Evolutionary conservation across 2,888 invertebrate genomes (phyloP).

Genomic region (Drosophila buzzatii): DNA sequence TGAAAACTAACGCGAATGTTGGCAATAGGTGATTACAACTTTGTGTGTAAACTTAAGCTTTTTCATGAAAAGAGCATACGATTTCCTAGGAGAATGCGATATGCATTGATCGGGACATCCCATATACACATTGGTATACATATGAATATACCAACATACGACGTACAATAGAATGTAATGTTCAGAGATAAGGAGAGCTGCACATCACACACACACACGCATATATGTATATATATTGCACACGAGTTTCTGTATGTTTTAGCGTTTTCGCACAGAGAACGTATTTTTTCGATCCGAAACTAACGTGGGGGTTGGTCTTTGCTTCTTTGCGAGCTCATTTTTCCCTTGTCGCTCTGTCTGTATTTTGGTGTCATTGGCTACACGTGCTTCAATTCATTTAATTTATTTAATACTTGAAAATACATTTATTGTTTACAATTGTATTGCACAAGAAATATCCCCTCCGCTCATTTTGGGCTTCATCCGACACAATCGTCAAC

Average conservation of each 20-base stretch:
- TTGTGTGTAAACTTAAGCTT: not conserved
- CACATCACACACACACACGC: not conserved
- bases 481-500: constrained; percentile 20
- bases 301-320: constrained; percentile 75
- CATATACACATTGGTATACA: not conserved
- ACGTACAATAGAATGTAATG: not conserved
- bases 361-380: constrained; percentile 76
- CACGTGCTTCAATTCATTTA: constrained; percentile 79
- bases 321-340: constrained; percentile 9
- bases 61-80: not conserved
- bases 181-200: not conserved
- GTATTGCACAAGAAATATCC: constrained; percentile 47
- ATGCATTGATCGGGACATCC: not conserved
- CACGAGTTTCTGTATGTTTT: not conserved
- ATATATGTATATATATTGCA: not conserved
- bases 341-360: constrained; percentile 20
- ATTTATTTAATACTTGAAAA: constrained; percentile 82
- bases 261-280: constrained; percentile 5
- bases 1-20: constrained; percentile 8
- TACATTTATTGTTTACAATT: constrained; percentile 70
- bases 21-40: constrained; percentile 6
- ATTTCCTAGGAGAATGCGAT: not conserved
- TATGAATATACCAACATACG: not conserved
- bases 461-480: constrained; percentile 15
- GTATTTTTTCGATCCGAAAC: constrained; percentile 73